Evolutionary conservation across 2,113 vertebrate species (phyloP).

Genomic region (Osmerus eperlanus): DNA sequence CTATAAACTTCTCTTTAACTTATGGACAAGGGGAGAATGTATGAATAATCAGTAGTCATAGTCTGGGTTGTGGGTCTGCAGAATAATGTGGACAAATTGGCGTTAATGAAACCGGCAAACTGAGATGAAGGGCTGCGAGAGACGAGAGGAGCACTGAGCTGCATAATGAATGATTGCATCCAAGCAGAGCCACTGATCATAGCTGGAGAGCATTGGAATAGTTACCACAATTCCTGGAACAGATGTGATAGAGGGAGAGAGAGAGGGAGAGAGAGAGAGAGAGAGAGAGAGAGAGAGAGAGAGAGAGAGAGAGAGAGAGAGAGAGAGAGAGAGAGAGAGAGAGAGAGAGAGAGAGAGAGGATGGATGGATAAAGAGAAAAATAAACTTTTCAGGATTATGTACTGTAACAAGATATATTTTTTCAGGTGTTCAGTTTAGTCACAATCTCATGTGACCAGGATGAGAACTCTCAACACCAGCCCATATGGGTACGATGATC

Average conservation of each 20-base stretch:
- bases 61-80: constrained; percentile 29
- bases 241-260: neutral
- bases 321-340: neutral
- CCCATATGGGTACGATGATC: too few relatives aligned
- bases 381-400: neutral
- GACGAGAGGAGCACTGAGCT: constrained; percentile 20
- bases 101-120: constrained; percentile 11
- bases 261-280: neutral
- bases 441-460: constrained; percentile 11
- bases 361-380: too few relatives aligned
- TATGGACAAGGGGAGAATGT: too few relatives aligned
- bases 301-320: neutral
- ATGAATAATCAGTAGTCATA: too few relatives aligned
- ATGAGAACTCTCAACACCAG: too few relatives aligned
- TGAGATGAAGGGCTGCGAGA: constrained; percentile 15
- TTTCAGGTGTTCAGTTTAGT: too few relatives aligned
- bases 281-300: neutral
- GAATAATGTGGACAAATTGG: constrained; percentile 37
- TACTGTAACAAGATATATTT: too few relatives aligned
- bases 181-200: constrained; percentile 22
- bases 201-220: constrained; percentile 11
- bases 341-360: neutral
- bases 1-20: too few relatives aligned
- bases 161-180: constrained; percentile 42
- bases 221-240: constrained; percentile 12